Base-by-base conservation (phyloP, 1,140 invertebrate genomes). In the Drosophila nannoptera region DNA sequence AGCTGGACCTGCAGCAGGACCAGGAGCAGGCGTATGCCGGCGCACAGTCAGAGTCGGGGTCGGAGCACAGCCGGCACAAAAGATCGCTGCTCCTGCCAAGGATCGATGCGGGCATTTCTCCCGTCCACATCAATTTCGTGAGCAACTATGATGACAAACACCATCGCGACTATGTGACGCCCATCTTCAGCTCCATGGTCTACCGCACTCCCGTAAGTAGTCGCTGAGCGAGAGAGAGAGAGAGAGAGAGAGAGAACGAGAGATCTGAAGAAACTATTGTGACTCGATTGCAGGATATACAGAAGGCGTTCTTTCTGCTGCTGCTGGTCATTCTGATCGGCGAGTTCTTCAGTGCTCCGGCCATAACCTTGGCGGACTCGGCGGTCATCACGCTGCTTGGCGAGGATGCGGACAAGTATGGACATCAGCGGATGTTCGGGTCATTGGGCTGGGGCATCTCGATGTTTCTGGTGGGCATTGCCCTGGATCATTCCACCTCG, bases 401-500 rank as follows among this genome's bases (percentile, higher is more conserved):
- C 0, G 97, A 98, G 89, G 95, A 97, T 90, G 96, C 97, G 35
- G 96, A 96, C 74, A 93, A 93, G 74, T 99, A 99, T 88, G 98
- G 98, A 0, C 95, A 97, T 73, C 98, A 99, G 90, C 93, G 98
- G 73, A 99, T 99, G 97, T 99, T 99, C 88, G 98, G 98, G 0
- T 99, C 97, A 32, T 90, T 99, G 48, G 98, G 98, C 16, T 99
- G 98, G 98, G 98, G 97, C 32, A 90, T 99, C 64, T 95, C 98
- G 8, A 99, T 99, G 98, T 99, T 99, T 89, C 96, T 99, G 87
- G 97, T 99, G 46, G 98, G 98, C 38, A 98, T 98, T 73, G 98
- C 97, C n/a, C 91, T 99, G 42, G 98, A 99, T 91, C 97, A 99
- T 88, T 98, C 97, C 88, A 98, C 93, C 70, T 94, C 92, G 80